Percentiles rank a stretch among this genome's conserved stretches.
These are phyloP conservation scores for Gobionotothen gibberifrons DNA, from an alignment of 2,797 vertebrate genomes.

Conservation along the genomic window DNA sequence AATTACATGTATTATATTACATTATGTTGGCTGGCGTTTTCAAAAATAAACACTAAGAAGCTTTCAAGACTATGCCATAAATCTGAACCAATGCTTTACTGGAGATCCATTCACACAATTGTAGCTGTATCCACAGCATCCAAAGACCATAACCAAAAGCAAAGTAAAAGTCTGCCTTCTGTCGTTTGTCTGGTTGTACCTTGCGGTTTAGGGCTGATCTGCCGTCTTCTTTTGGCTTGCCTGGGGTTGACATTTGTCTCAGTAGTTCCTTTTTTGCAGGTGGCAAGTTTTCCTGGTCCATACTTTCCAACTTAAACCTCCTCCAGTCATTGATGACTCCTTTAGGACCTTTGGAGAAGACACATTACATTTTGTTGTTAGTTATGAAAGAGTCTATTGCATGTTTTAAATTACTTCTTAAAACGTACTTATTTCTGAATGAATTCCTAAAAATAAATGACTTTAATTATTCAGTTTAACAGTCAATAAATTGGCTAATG, in stretches of 20 bases:
- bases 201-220: conserved; percentile 89
- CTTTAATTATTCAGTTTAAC: no score
- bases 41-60: background rate
- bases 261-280: conserved; percentile 92
- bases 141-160: background rate
- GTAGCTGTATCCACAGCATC: background rate
- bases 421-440: background rate
- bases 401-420: background rate
- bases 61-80: background rate
- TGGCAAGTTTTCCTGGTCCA: conserved; percentile 88
- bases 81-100: background rate
- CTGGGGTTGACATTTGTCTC: conserved; percentile 94
- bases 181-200: conserved; percentile 75
- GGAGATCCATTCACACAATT: background rate
- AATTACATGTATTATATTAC: background rate
- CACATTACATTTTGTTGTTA: conserved; percentile 1
- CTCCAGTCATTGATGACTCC: conserved; percentile 99
- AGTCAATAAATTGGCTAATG: no score
- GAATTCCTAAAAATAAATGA: background rate
- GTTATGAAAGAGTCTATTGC: background rate
- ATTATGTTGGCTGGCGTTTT: background rate
- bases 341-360: conserved; percentile 89
- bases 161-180: background rate
- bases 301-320: conserved; percentile 95
- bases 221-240: conserved; percentile 82